These are phyloP conservation scores for Egretta garzetta DNA, from an alignment of 2,113 vertebrate genomes.

Conservation along the genomic window DNA sequence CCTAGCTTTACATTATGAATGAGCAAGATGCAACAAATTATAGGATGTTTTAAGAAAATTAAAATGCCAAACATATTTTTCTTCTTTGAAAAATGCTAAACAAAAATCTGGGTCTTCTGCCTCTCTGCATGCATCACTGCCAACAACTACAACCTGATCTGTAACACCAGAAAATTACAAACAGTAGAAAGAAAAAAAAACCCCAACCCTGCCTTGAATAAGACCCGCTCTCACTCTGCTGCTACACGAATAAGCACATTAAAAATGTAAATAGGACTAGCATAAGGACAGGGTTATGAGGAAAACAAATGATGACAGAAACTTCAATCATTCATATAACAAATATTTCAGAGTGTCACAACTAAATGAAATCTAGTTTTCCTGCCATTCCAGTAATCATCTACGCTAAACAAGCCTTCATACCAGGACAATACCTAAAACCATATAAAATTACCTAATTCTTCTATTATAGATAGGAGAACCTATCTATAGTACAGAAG, in stretches of 20 bases:
- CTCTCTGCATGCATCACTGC: slow-evolving; percentile 34
- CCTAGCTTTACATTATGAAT: slow-evolving; percentile 2
- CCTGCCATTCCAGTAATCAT: background rate
- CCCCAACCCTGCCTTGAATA: background rate
- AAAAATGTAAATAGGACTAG: slow-evolving; percentile 45
- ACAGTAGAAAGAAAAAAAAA: background rate
- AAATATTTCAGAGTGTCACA: background rate
- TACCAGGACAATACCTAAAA: background rate
- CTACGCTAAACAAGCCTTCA: background rate
- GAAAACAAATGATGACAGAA: background rate
- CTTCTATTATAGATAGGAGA: background rate
- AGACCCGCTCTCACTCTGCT: background rate
- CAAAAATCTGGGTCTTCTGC: slow-evolving; percentile 55
- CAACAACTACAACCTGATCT: slow-evolving; percentile 50
- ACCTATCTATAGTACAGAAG: slow-evolving; percentile 33
- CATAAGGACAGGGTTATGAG: background rate
- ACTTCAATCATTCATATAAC: background rate
- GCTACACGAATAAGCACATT: background rate
- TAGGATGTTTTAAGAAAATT: slow-evolving; percentile 38
- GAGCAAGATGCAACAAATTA: slow-evolving; percentile 45
- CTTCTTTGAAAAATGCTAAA: slow-evolving; percentile 30
- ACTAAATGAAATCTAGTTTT: background rate
- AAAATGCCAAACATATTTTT: slow-evolving; percentile 60
- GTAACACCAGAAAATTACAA: slow-evolving; percentile 12
- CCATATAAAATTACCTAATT: background rate